These are phyloP conservation scores for Eilema caniola DNA, from an alignment of 2,888 invertebrate genomes.

Conservation along the genomic window DNA sequence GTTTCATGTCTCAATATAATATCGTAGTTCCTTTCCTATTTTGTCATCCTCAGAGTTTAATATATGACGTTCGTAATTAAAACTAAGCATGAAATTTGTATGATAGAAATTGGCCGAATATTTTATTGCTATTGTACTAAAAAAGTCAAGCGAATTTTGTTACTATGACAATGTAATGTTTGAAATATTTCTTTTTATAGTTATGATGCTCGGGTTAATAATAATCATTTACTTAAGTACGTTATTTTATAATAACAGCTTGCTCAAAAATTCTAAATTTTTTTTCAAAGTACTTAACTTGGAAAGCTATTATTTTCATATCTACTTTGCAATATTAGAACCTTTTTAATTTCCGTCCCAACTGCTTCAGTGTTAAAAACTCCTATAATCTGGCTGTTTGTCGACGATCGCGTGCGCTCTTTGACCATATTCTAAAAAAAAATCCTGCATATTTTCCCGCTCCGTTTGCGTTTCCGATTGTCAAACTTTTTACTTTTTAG, in stretches of 20 bases:
- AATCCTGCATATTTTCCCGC: conserved; percentile 52
- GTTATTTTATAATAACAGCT: too few species aligned
- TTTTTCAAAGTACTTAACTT: background rate
- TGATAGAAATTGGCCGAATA: conserved; percentile 9
- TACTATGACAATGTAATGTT: too few species aligned
- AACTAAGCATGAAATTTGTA: conserved; percentile 14
- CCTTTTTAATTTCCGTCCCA: conserved; percentile 16
- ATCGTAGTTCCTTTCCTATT: background rate
- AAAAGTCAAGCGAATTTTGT: background rate
- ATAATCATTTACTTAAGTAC: too few species aligned
- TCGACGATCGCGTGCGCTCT: conserved; percentile 60
- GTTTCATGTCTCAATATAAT: conserved; percentile 2
- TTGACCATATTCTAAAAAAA: conserved; percentile 62
- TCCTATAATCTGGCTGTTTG: conserved; percentile 56
- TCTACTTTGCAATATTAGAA: conserved; percentile 1
- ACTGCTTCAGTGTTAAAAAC: conserved; percentile 43
- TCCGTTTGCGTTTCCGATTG: conserved; percentile 56
- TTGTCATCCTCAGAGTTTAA: conserved; percentile 6
- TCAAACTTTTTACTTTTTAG: conserved; percentile 49
- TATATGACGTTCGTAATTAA: conserved; percentile 18
- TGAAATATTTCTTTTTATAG: too few species aligned
- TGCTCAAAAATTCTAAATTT: background rate
- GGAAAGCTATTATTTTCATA: too few species aligned
- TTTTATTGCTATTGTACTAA: background rate
- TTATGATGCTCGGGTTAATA: too few species aligned